These are phyloP conservation scores for Mormyrus proboscirostris DNA, from an alignment of 2,797 vertebrate genomes.

Conservation along the genomic window DNA sequence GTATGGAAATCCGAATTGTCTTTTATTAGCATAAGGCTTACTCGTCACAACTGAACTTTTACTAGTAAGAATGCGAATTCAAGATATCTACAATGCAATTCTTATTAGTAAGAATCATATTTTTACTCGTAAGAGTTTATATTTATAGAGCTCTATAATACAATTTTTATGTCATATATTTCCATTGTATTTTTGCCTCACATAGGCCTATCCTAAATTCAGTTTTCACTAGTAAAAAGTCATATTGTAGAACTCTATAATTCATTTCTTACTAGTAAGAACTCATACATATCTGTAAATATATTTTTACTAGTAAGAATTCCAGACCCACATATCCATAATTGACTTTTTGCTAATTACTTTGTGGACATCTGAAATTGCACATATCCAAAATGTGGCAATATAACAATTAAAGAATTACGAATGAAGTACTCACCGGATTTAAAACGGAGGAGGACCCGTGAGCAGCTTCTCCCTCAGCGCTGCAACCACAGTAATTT, in stretches of 20 bases:
- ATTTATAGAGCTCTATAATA: neutral
- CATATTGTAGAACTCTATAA: neutral
- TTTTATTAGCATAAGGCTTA: neutral
- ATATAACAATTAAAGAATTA: neutral
- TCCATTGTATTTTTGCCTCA: neutral
- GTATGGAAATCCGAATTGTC: neutral
- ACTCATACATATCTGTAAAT: neutral
- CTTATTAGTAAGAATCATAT: neutral
- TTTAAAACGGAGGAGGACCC: neutral
- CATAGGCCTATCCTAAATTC: neutral
- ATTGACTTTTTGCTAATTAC: neutral
- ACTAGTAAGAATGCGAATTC: neutral
- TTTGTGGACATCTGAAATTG: neutral
- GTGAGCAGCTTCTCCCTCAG: neutral
- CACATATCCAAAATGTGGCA: neutral
- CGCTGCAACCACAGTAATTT: neutral
- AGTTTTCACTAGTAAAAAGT: neutral
- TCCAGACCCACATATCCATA: neutral
- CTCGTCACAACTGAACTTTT: neutral
- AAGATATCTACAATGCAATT: neutral
- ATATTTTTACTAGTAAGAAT: neutral
- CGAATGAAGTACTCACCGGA: neutral
- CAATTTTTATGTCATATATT: neutral
- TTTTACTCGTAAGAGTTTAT: neutral
- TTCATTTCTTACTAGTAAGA: neutral